phyloP scores from a whole-genome alignment of 2,888 invertebrate species.

The Meghimatium bilineatum region DNA sequence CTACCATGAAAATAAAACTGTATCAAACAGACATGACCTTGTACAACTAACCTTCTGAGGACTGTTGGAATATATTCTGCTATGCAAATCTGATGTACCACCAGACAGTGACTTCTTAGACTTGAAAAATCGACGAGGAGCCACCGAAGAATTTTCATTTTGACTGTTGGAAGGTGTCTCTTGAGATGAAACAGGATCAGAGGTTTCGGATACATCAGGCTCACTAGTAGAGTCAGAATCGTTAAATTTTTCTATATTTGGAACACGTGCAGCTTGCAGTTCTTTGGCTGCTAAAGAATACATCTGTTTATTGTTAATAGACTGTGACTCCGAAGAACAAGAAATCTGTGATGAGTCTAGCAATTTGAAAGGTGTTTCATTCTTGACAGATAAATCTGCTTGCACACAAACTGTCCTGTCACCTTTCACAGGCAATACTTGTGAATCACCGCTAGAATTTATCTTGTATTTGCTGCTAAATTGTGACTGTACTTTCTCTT shows the following conservation, averaged over 20 bases:
- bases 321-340: conserved; percentile 9
- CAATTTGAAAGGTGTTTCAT: not conserved
- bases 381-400: not conserved
- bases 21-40: not conserved
- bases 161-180: conserved; percentile 48
- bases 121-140: conserved; percentile 63
- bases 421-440: not conserved
- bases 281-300: conserved; percentile 33
- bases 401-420: not conserved
- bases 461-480: not conserved
- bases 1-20: not conserved
- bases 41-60: conserved; percentile 60
- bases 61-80: conserved; percentile 53
- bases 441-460: conserved; percentile 31
- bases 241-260: conserved; percentile 32
- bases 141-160: conserved; percentile 54
- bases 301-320: conserved; percentile 16
- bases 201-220: conserved; percentile 36
- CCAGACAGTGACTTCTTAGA: conserved; percentile 59
- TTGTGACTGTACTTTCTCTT: conserved; percentile 6
- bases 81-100: conserved; percentile 43
- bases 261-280: conserved; percentile 27
- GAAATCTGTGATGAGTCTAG: conserved; percentile 15
- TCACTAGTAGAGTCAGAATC: conserved; percentile 42
- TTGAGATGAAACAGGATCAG: conserved; percentile 33